Evolutionary conservation across 2,113 vertebrate genomes (phyloP), one percentile per base, ranked within the genome.

Genomic region (Nymphicus hollandicus): DNA sequence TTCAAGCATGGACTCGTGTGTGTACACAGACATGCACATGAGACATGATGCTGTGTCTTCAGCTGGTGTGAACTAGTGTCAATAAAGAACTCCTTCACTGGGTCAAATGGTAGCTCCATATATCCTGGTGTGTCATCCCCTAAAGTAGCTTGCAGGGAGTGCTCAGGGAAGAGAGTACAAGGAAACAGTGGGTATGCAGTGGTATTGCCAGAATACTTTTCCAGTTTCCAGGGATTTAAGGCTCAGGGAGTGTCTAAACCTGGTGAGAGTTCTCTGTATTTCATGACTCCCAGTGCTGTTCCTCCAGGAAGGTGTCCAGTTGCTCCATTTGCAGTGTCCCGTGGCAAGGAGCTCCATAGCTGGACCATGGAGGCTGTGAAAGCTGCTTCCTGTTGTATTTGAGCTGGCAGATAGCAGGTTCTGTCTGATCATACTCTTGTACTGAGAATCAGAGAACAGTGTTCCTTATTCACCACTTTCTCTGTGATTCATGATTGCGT

Each of bases 21-120:
- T 2, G 3, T 14, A 2, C 6, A 15, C 41, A 50, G 55, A 44
- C 47, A 4, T 0, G 10, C 12, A 1, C 0, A 0, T 41, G 53
- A 29, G 33, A 22, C 9, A 5, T 0, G 0, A 3, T 25, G 49
- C 85, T 60, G 53, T 44, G 35, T 29, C 79, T 65, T 23, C 68
- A 46, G 55, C 53, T 31, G 77, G 5, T 43, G 25, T 12, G 46
- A 76, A 2, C n/a, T 24, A 37, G 49, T 65, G 41, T 68, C 25
- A 25, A 2, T 68, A 3, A 46, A 33, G 39, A 82, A 11, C 52
- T 70, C 9, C 52, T 50, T 72, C 23, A 6, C 39, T 8, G 73
- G 47, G 23, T 65, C 46, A 22, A 9, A 27, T 14, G 35, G 29
- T 61, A 47, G 44, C 39, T 73, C 56, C 28, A 8, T 17, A 63